Conservation (phyloP, 2,113 vertebrate genomes). For the Spermophilus dauricus region DNA sequence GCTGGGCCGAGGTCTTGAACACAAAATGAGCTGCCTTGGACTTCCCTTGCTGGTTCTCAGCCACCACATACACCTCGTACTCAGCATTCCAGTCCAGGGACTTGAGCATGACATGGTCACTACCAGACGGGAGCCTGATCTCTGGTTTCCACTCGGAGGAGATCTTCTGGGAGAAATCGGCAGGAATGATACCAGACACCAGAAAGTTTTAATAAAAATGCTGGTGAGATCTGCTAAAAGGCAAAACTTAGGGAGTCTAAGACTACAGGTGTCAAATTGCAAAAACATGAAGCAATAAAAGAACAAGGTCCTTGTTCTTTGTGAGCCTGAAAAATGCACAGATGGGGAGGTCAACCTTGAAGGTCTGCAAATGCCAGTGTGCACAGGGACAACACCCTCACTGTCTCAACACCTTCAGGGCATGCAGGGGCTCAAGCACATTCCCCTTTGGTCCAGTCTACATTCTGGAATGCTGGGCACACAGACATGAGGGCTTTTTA, state of each 20-base stretch:
- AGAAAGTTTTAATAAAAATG: conserved; percentile 1
- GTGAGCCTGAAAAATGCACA: not conserved
- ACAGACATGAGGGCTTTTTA: accelerated
- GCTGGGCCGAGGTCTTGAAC: conserved; percentile 94
- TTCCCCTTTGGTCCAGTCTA: too few relatives aligned
- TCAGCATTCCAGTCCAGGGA: conserved; percentile 96
- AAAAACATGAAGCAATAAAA: not conserved
- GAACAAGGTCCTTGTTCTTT: not conserved
- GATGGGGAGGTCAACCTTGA: not conserved
- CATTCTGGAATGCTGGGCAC: not conserved
- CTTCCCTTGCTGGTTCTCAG: conserved; percentile 96
- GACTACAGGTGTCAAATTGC: not conserved
- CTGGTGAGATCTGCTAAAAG: not conserved
- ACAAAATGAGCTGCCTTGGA: conserved; percentile 93
- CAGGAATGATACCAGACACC: conserved; percentile 36
- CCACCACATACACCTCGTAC: conserved; percentile 95
- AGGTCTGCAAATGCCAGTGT: not conserved
- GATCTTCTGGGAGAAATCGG: conserved; percentile 87
- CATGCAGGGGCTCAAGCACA: not conserved
- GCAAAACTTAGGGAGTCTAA: not conserved
- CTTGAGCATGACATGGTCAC: conserved; percentile 92
- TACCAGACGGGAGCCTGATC: conserved; percentile 93
- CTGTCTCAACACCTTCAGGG: not conserved
- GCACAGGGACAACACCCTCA: accelerated
- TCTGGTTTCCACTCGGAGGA: conserved; percentile 95